Evolutionary conservation across 2,888 invertebrate species (phyloP).

Genomic region (Scaeva pyrastri): DNA sequence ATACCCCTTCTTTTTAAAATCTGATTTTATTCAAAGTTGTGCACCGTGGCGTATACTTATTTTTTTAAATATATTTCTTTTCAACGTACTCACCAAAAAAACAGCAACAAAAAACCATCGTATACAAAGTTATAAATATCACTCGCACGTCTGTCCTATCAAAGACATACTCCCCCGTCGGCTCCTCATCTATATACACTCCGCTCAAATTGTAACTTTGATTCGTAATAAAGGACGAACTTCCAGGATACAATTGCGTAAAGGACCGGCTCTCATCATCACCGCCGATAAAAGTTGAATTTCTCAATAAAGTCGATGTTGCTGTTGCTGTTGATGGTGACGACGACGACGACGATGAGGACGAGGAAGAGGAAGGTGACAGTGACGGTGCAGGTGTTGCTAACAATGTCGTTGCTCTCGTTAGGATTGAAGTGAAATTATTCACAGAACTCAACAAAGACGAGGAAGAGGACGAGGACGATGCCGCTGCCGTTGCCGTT

Average conservation of each 20-base stretch:
- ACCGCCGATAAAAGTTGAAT: background rate
- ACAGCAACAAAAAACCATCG: conserved; percentile 91
- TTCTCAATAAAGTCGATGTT: too few relatives aligned
- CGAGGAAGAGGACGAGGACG: background rate
- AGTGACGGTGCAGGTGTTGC: background rate
- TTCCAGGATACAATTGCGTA: conserved; percentile 53
- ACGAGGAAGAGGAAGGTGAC: too few relatives aligned
- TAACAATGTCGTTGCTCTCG: conserved; percentile 35
- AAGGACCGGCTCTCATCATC: conserved; percentile 46
- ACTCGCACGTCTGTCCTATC: conserved; percentile 90
- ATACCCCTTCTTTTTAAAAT: too few relatives aligned
- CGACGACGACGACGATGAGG: too few relatives aligned
- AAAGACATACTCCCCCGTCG: conserved; percentile 88
- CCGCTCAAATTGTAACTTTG: conserved; percentile 44
- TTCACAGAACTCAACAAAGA: conserved; percentile 14
- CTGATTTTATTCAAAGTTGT: too few relatives aligned
- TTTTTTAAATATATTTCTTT: background rate
- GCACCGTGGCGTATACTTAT: too few relatives aligned
- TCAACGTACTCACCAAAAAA: conserved; percentile 90
- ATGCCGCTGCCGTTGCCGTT: too few relatives aligned
- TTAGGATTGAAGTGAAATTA: conserved; percentile 53
- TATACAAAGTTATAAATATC: conserved; percentile 90
- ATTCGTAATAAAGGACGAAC: conserved; percentile 53
- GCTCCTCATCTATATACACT: conserved; percentile 38
- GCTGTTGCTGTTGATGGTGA: background rate